Evolutionary conservation across 2,888 invertebrate species (phyloP).

Genomic region (Bibio marci): DNA sequence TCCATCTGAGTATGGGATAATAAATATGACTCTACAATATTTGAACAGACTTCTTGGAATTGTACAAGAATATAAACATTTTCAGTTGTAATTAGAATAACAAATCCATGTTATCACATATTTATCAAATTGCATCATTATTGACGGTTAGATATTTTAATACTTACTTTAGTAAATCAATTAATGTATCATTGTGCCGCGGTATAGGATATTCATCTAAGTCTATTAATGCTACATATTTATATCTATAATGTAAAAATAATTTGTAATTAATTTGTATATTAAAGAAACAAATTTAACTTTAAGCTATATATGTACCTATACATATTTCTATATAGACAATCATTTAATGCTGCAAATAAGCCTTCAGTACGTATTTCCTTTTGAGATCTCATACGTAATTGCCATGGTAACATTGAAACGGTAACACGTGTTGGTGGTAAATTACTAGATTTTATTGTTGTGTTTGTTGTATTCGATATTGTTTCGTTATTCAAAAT

Average conservation of each 20-base stretch:
- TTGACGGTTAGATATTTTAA: too few species aligned
- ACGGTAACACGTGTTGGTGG: conserved; percentile 20
- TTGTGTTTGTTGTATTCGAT: conserved; percentile 19
- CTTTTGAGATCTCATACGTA: conserved; percentile 71
- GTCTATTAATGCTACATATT: conserved; percentile 71
- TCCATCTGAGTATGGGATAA: too few species aligned
- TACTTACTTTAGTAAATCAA: conserved; percentile 48
- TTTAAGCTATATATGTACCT: conserved; percentile 11
- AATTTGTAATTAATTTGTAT: neutral
- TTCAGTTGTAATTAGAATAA: too few species aligned
- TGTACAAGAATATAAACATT: too few species aligned
- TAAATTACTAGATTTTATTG: neutral
- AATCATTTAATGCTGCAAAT: conserved; percentile 86
- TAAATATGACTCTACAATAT: too few species aligned
- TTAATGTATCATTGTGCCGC: conserved; percentile 55
- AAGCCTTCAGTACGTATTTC: conserved; percentile 86
- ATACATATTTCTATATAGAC: conserved; percentile 80
- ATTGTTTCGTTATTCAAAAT: conserved; percentile 5
- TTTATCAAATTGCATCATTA: too few species aligned
- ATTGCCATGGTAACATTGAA: conserved; percentile 38
- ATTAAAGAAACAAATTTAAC: neutral
- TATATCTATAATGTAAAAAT: conserved; percentile 31
- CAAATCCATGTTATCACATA: too few species aligned
- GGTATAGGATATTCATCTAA: conserved; percentile 81
- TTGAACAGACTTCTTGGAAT: too few species aligned